Evolutionary conservation across 92 coral and sea anemone genomes (phyloP).

Genomic region (Isaurus tuberculatus): DNA sequence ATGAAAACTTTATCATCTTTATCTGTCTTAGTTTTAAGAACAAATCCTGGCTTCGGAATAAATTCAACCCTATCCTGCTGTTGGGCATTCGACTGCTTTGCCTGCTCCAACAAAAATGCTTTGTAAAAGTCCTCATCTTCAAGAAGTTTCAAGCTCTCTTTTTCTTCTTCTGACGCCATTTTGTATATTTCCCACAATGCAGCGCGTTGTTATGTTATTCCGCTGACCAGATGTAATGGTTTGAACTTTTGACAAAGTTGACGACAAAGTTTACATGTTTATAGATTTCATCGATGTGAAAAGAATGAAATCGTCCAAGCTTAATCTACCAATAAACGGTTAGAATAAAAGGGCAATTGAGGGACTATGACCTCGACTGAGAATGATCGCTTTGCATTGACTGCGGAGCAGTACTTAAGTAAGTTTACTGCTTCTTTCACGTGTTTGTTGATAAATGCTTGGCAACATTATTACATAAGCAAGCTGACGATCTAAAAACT

Average conservation of each 20-base stretch:
- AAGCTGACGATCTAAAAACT: too few species aligned
- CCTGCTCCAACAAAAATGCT: constrained; percentile 69
- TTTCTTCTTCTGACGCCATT: constrained; percentile 80
- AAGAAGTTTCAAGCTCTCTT: constrained; percentile 31
- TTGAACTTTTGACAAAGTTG: too few species aligned
- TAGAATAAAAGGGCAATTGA: background rate
- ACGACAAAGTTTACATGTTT: too few species aligned
- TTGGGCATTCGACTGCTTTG: constrained; percentile 41
- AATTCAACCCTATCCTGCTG: constrained; percentile 71
- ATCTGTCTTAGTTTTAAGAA: constrained; percentile 81
- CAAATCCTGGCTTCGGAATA: constrained; percentile 85
- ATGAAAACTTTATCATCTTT: constrained; percentile 83
- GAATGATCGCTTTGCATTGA: constrained; percentile 74
- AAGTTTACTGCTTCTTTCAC: too few species aligned
- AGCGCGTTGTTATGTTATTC: constrained; percentile 2
- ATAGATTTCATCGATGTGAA: too few species aligned
- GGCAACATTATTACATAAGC: too few species aligned
- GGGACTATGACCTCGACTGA: constrained; percentile 56
- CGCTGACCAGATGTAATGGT: background rate
- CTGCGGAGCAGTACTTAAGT: constrained; percentile 97
- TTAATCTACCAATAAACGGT: background rate
- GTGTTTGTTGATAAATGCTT: too few species aligned
- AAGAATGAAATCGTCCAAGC: background rate
- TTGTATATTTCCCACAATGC: constrained; percentile 71
- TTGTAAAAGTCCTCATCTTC: constrained; percentile 88